Evolutionary conservation across 2,797 vertebrate genomes (phyloP), one percentile per base, ranked within the genome.

Genomic region (Poecile montanus): DNA sequence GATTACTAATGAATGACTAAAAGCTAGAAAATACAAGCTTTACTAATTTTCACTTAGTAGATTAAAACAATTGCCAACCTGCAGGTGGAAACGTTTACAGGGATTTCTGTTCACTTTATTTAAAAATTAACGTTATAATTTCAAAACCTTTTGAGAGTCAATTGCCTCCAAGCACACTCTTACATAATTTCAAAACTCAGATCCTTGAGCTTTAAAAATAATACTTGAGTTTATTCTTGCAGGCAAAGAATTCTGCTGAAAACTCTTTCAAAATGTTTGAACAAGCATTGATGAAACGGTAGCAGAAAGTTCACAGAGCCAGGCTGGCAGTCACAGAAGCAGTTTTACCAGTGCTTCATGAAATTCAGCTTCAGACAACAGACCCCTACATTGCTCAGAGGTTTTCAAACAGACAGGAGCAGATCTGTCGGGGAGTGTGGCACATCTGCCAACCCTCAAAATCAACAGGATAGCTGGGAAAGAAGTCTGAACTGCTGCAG

Each of bases 161-260:
- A 78, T 84, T 91, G 56, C 65, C 65, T 78, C 65, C 7, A 6
- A 92, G 70, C 17, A 25, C 50, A 32, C 78, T 74, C 80, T 82
- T 32, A 63, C 42, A 90, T 26, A 2, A 48, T 65, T 76, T 87
- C 83, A 85, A 94, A 91, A 54, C 80, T 61, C 63, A 67, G 30
- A 27, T 79, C 71, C 80, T 68, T 70, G 22, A 88, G 82, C 27
- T 85, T 94, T 65, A 91, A 95, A 93, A 86, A 61, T 65, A 96
- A 82, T 61, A 56, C 57, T 38, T 40, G 34, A 83, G 44, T 75
- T 83, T 66, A 67, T 85, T 92, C 57, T 89, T 76, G 14, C 82
- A 85, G 62, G 62, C 36, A 81, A 93, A 81, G 40, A 89, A 73
- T 63, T 92, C 70, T 65, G 48, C 57, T 16, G 48, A 82, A 87